Evolutionary conservation across 2,888 invertebrate species (phyloP).

Genomic region (Sarcophaga caerulescens): DNA sequence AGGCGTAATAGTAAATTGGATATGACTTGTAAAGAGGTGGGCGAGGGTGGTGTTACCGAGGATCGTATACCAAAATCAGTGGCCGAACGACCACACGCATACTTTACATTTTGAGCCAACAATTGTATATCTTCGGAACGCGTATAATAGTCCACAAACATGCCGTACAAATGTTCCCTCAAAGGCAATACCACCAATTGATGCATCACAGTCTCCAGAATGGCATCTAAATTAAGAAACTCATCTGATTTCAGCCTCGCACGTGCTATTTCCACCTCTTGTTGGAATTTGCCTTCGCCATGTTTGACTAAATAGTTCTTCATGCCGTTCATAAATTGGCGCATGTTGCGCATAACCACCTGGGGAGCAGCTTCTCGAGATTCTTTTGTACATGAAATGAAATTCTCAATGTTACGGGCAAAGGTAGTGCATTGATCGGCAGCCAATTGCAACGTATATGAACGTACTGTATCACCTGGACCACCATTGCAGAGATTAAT

Average conservation of each 20-base stretch:
- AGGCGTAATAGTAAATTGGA: conserved; percentile 90
- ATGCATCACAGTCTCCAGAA: conserved; percentile 96
- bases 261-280: conserved; percentile 88
- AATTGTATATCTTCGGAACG: conserved; percentile 87
- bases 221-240: conserved; percentile 97
- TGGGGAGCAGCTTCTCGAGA: conserved; percentile 94
- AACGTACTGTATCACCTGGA: conserved; percentile 87
- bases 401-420: conserved; percentile 95
- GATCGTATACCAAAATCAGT: conserved; percentile 82
- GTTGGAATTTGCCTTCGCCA: conserved; percentile 95
- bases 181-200: conserved; percentile 93
- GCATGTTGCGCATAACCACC: conserved; percentile 93
- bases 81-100: conserved; percentile 78
- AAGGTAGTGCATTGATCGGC: conserved; percentile 94
- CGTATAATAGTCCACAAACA: conserved; percentile 94
- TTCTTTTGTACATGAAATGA: conserved; percentile 95
- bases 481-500: conserved; percentile 81
- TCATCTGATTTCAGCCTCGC: conserved; percentile 91
- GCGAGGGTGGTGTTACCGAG: conserved; percentile 89
- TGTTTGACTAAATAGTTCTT: conserved; percentile 98
- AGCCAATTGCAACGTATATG: conserved; percentile 90
- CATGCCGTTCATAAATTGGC: conserved; percentile 99
- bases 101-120: conserved; percentile 82
- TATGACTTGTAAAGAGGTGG: conserved; percentile 88
- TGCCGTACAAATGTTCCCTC: conserved; percentile 90